These are phyloP conservation scores for Acanthornis magna DNA, from an alignment of 2,797 vertebrate genomes.

Conservation along the genomic window DNA sequence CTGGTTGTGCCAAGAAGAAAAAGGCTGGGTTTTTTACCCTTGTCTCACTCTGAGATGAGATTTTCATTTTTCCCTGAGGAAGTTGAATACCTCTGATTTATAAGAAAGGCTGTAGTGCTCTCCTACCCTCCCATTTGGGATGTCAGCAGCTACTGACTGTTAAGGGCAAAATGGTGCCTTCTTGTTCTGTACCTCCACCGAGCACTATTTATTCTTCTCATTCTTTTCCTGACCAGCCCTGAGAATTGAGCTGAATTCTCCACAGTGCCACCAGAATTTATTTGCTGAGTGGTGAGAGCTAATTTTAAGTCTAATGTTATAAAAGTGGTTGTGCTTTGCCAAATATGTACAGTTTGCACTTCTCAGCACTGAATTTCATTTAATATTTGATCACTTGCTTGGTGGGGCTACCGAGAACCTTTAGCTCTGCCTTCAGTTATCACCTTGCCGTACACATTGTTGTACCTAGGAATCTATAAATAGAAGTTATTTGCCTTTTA, in stretches of 20 bases:
- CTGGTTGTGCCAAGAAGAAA: neutral
- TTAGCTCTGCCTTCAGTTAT: neutral
- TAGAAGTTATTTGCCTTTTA: neutral
- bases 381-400: neutral
- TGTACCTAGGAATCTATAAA: neutral
- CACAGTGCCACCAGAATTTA: neutral
- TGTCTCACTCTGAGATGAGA: neutral
- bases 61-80: neutral
- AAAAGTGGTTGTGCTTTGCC: neutral
- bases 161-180: neutral
- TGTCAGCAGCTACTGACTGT: neutral
- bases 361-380: neutral
- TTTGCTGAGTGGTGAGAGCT: neutral
- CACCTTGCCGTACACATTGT: neutral
- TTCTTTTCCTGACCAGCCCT: neutral
- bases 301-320: neutral
- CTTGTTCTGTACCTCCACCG: neutral
- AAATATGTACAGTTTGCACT: neutral
- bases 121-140: neutral
- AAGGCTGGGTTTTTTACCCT: accelerated
- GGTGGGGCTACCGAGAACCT: neutral
- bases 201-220: neutral
- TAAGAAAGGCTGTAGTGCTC: neutral
- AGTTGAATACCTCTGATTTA: neutral
- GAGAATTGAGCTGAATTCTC: neutral